Evolutionary conservation across 2,113 vertebrate species (phyloP).

Genomic region (Phylloscopus trochiloides): DNA sequence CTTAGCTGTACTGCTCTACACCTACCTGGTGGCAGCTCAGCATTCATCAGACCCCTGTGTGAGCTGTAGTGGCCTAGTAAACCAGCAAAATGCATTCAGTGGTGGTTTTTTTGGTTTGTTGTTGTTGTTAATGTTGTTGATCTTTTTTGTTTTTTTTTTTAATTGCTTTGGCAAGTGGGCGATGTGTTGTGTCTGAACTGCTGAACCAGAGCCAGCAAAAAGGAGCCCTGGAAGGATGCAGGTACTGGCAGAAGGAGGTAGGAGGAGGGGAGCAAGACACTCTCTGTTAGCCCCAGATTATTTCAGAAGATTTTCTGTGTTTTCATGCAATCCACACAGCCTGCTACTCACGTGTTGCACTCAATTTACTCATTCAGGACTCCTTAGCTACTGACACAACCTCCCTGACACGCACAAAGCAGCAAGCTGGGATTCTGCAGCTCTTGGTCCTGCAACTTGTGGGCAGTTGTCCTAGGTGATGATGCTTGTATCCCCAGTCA

Average conservation of each 20-base stretch:
- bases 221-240: not conserved
- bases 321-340: not conserved
- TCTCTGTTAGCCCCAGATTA: not conserved
- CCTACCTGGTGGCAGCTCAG: not conserved
- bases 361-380: not conserved
- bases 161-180: not conserved
- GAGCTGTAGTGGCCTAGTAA: not conserved
- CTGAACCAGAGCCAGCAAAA: not conserved
- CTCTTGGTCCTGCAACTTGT: not conserved
- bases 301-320: not conserved
- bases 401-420: not conserved
- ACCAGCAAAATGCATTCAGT: not conserved
- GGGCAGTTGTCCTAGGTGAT: too few species aligned
- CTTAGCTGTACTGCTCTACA: not conserved
- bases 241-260: not conserved
- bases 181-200: not conserved
- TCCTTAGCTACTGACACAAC: not conserved
- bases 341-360: fast-evolving
- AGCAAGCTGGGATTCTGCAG: not conserved
- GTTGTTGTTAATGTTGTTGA: too few species aligned
- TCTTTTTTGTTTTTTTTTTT: not conserved
- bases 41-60: not conserved
- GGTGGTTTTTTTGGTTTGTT: not conserved
- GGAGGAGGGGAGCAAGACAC: not conserved
- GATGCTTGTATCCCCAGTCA: too few species aligned